Percentiles rank a stretch among this genome's conserved stretches.
phyloP scores from a whole-genome alignment of 2,797 vertebrate species.

The Girardinus metallicus region DNA sequence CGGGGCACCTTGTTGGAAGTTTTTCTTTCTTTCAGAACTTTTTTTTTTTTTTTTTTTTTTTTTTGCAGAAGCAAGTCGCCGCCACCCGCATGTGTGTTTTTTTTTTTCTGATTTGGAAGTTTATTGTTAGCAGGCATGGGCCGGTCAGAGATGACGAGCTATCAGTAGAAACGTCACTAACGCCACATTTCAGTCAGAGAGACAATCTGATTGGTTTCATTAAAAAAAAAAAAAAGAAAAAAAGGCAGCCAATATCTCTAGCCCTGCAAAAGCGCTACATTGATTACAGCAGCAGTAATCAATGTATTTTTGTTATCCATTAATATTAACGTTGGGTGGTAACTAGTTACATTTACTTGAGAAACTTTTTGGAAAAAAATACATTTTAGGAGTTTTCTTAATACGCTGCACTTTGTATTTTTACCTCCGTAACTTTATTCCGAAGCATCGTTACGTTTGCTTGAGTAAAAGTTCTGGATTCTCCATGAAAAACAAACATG shows the following conservation, averaged over 20 bases:
- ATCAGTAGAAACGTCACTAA: not conserved
- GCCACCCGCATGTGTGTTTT: not conserved
- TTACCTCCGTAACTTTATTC: no score
- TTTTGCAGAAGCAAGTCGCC: constrained; percentile 10
- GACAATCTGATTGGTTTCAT: not conserved
- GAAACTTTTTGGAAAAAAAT: no score
- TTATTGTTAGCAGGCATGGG: constrained; percentile 23
- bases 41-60: constrained; percentile 1
- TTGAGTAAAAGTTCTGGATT: no score
- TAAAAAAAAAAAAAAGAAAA: no score
- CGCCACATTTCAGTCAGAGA: not conserved
- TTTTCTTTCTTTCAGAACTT: constrained; percentile 35
- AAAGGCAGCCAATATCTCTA: not conserved
- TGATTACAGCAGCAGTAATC: not conserved
- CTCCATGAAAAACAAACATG: no score
- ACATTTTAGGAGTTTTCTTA: no score
- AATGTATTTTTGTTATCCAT: not conserved
- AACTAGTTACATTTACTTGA: no score
- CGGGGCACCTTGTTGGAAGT: constrained; percentile 51
- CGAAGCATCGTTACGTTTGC: no score
- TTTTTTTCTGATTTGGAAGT: constrained; percentile 28
- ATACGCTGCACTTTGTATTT: no score
- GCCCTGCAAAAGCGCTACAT: not conserved
- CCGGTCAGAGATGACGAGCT: not conserved
- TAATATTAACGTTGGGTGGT: not conserved